Base-by-base conservation (phyloP, 2,888 invertebrate species). In the Agrilus biguttatus region DNA sequence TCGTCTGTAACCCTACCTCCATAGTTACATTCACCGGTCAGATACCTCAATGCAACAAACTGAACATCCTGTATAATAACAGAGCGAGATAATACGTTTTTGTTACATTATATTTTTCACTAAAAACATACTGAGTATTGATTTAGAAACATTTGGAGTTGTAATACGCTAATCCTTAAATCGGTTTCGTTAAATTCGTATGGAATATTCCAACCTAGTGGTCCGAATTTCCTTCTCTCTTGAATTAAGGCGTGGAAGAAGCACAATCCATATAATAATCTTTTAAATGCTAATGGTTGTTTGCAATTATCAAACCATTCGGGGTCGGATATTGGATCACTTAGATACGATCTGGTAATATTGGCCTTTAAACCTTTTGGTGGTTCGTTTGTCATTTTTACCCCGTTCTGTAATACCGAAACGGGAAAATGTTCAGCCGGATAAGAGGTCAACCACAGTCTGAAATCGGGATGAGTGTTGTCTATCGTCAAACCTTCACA, bases 141-240 rank as follows among this genome's bases (percentile, higher is more conserved):
- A 58, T 87, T 80, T 19, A 89, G 69, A 61, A 88, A 86, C 75
- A 91, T 89, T 61, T 84, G 82, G 12, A 95, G 68, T 61, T 96
- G 95, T 57, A 83, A 77, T 33, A 89, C 79, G 49, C 90, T 90
- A 48, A 95, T 92, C 44, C 83, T 73, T 33, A 95, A 69, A 66
- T 96, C 96, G 0, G 92, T 92, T 62, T 95, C 93, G 59, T 93
- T 93, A 65, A 95, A 96, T 60, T 92, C 93, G 59, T 96, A 96
- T 0, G 84, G 78, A 47, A 89, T 92, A 62, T 95, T 96, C 93
- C 93, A 95, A 1, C 95, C 95, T 19, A 93, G 75, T 0, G 93
- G 84, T 0, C 93, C 93, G 60, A 91, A 95, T 64, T 89, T 88
- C 5, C 88, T 68, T 41, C 95, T 71, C 64, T 95, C 95, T 65